A percentile compares a stretch with the other conserved stretches of the same genome.
phyloP scores from a whole-genome alignment of 2,888 invertebrate species.

The Cheilosia vernalis region DNA sequence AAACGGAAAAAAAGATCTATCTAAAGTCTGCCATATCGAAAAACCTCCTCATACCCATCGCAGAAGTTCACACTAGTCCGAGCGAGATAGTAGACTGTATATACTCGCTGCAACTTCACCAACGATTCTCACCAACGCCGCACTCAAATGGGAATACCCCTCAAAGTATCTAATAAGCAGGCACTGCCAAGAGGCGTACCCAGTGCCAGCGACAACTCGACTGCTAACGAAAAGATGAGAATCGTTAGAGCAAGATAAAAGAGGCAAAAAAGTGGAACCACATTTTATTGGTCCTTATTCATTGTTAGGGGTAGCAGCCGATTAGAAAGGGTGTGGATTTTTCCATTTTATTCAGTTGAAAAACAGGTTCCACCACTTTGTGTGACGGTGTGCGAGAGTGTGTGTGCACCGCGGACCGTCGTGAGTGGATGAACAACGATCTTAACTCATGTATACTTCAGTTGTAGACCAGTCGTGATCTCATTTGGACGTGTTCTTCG shows the following conservation, averaged over 20 bases:
- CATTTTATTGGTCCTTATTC: slow-evolving; percentile 73
- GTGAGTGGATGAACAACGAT: slow-evolving; percentile 67
- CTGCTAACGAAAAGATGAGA: slow-evolving; percentile 53
- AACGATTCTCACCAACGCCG: slow-evolving; percentile 70
- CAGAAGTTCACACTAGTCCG: slow-evolving; percentile 20
- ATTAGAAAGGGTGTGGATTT: slow-evolving; percentile 73
- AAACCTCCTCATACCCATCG: slow-evolving; percentile 53
- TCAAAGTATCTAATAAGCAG: slow-evolving; percentile 18
- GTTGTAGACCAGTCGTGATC: slow-evolving; percentile 84
- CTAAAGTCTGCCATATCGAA: slow-evolving; percentile 75
- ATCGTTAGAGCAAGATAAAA: slow-evolving; percentile 55
- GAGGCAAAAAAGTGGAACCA: slow-evolving; percentile 69
- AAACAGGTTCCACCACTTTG: slow-evolving; percentile 71
- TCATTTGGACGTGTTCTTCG: slow-evolving; percentile 82
- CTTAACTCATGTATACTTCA: slow-evolving; percentile 78
- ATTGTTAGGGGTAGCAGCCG: slow-evolving; percentile 57
- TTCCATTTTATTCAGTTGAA: slow-evolving; percentile 49
- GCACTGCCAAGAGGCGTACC: slow-evolving; percentile 57
- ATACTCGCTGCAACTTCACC: slow-evolving; percentile 36
- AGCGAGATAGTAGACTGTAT: slow-evolving; percentile 43
- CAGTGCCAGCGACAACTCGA: slow-evolving; percentile 45
- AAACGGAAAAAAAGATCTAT: slow-evolving; percentile 33
- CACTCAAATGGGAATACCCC: slow-evolving; percentile 40
- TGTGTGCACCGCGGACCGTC: slow-evolving; percentile 47
- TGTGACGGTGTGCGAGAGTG: slow-evolving; percentile 32